Conservation (phyloP, 2,113 vertebrate species). For the Podocnemis expansa region DNA sequence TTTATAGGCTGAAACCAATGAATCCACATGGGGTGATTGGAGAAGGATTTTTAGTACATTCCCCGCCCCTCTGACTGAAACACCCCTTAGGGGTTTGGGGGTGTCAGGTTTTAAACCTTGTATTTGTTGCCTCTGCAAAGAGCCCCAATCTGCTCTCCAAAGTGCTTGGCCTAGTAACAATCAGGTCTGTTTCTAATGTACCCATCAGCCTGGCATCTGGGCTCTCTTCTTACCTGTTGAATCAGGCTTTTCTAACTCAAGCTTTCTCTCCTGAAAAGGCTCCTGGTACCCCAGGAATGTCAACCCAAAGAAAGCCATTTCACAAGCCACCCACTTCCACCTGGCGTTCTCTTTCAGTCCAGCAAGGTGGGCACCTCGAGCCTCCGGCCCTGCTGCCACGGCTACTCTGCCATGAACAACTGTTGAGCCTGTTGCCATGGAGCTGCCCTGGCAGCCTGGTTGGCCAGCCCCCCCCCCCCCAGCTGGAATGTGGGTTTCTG, state of each 20-base stretch:
- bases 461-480: neutral
- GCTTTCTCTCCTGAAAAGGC: slow-evolving; percentile 70
- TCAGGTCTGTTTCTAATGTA: neutral
- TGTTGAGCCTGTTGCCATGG: slow-evolving; percentile 60
- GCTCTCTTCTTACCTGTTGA: slow-evolving; percentile 43
- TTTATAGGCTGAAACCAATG: neutral
- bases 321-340: neutral
- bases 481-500: neutral
- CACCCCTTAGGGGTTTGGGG: neutral
- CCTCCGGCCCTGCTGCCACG: neutral
- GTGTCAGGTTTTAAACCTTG: neutral
- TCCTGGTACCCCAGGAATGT: slow-evolving; percentile 80
- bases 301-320: slow-evolving; percentile 83
- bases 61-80: neutral
- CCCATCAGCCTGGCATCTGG: neutral
- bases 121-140: neutral
- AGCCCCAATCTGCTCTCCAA: neutral
- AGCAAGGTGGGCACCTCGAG: neutral
- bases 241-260: slow-evolving; percentile 5
- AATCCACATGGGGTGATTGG: neutral
- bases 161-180: neutral
- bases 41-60: neutral
- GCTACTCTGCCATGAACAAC: neutral
- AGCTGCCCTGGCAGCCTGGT: neutral
- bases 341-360: neutral